Base-by-base conservation (phyloP, 92 coral and sea anemone genomes). In the Phymanthus crucifer region DNA sequence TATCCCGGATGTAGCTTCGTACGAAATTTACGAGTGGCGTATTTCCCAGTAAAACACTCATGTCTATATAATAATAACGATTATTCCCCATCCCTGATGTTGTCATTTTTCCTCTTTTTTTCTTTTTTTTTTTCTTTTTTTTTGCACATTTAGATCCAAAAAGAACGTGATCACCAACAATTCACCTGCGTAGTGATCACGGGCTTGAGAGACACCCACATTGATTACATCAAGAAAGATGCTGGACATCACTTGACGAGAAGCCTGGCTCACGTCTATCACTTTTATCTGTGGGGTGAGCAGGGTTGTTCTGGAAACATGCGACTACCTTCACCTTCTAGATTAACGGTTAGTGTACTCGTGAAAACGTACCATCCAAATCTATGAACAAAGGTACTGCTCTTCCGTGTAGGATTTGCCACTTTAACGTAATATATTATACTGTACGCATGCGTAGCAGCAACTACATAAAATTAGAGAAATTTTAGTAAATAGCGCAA, bases 211-310 rank as follows among this genome's bases (percentile, higher is more conserved):
- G 93, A 90, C 76, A 33, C 73, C 4, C 97, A 92, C 75, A 81
- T 92, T 71, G 80, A 90, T 1, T 89, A 91, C 84, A 86, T 92
- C 27, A 83, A 84, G 37, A 70, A 70, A 33, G 90, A 92, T 40
- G 68, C 75, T 21, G 93, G 91, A 17, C 74, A 37, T 13, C 83
- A 76, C 0, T 76, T 92, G 81, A 88, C 93, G 68, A 76, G 86
- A 40, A 77, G 87, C 70, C 91, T 92, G 0, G 87, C 89, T 23
- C 97, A 92, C 71, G 97, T 92, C 50, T 92, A 92, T 73, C 97
- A 92, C 78, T 92, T 89, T 66, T 92, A 92, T 67, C 50, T 92
- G 35, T 92, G 86, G 87, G 97, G 97, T 16, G 93, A 89, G 33
- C 84, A 78, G 4, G 97, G 97, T 26, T 78, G 97, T 35, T 82